phyloP scores from a whole-genome alignment of 2,888 invertebrate species.

The Eupithecia exiguata region DNA sequence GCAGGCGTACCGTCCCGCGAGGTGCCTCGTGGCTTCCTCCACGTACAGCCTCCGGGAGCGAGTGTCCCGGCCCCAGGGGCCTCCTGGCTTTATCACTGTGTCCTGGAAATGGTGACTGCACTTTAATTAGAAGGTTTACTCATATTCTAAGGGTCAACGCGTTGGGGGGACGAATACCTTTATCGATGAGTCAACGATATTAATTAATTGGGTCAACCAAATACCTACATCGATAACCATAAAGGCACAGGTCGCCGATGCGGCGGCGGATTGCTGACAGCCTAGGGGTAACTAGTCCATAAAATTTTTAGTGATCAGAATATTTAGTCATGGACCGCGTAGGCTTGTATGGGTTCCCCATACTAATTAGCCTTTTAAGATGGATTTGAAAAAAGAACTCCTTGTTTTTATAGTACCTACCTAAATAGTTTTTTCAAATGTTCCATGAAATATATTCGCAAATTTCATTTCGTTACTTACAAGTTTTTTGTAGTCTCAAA shows the following conservation, averaged over 20 bases:
- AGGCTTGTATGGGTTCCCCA: no score
- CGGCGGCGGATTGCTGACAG: no score
- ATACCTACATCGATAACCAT: background rate
- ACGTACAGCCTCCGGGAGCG: conserved; percentile 57
- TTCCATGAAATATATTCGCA: no score
- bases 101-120: conserved; percentile 58
- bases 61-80: conserved; percentile 66
- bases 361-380: no score
- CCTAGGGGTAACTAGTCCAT: no score
- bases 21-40: conserved; percentile 65
- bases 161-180: background rate
- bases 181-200: background rate
- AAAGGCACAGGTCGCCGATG: no score
- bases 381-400: no score
- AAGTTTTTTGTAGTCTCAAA: background rate
- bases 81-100: conserved; percentile 63
- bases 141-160: background rate
- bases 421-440: no score
- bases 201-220: background rate
- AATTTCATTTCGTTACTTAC: no score
- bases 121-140: conserved; percentile 15
- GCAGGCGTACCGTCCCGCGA: conserved; percentile 73
- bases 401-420: no score
- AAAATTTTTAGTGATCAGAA: background rate
- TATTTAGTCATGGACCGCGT: background rate